Percentiles rank a stretch among this genome's conserved stretches.
phyloP scores from a whole-genome alignment of 2,797 vertebrate species.

The Lacerta agilis region DNA sequence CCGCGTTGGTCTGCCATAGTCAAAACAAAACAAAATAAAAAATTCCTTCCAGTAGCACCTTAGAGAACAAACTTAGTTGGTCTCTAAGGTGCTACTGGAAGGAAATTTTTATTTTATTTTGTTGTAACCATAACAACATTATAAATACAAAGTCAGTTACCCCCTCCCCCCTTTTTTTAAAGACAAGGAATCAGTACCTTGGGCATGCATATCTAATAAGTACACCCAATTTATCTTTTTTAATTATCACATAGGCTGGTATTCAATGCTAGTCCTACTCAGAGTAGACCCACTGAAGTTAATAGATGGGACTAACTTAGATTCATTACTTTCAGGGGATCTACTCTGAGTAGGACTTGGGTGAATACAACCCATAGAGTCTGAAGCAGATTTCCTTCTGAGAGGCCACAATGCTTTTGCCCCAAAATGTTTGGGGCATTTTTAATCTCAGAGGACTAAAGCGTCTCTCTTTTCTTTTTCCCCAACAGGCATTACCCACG shows the following conservation, averaged over 20 bases:
- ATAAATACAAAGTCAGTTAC: background rate
- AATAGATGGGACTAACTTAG: background rate
- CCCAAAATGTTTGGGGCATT: background rate
- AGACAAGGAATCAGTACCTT: background rate
- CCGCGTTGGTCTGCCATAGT: no score
- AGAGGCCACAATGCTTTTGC: background rate
- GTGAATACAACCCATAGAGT: no score
- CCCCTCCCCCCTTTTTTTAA: background rate
- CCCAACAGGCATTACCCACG: conserved; percentile 81
- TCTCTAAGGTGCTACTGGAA: no score
- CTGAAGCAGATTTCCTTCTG: no score
- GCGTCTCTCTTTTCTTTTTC: conserved; percentile 9
- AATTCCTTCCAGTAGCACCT: no score
- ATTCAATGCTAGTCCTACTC: no score
- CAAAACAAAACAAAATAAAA: no score
- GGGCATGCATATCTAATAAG: background rate
- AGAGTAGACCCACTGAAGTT: background rate
- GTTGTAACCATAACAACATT: background rate
- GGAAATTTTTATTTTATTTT: no score
- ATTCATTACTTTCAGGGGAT: background rate
- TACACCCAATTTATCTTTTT: background rate
- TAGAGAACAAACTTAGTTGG: no score
- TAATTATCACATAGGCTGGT: no score
- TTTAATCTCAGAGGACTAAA: background rate
- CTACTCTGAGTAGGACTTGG: no score